Conservation (phyloP, 1,140 invertebrate genomes). For the Bradysia coprophila region DNA sequence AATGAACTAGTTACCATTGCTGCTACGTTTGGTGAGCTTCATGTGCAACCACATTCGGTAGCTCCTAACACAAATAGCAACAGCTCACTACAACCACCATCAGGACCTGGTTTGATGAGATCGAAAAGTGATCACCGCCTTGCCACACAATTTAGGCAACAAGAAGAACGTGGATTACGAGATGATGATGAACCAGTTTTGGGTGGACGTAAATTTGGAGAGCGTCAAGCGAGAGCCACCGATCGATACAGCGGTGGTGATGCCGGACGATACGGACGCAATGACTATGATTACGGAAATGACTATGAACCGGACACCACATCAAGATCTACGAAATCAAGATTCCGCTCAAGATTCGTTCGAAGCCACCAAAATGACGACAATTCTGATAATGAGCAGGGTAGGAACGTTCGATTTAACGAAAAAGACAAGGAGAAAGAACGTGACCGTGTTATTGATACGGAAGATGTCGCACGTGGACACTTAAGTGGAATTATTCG, state of each 20-base stretch:
- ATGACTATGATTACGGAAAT: constrained; percentile 39
- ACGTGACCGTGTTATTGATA: constrained; percentile 66
- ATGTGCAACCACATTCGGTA: constrained; percentile 40
- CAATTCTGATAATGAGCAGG: constrained; percentile 44
- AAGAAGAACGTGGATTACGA: constrained; percentile 37
- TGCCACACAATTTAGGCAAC: constrained; percentile 72
- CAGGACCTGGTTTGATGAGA: constrained; percentile 60
- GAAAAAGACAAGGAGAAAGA: constrained; percentile 37
- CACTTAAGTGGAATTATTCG: constrained; percentile 78
- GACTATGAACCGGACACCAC: constrained; percentile 36
- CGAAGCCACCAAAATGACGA: constrained; percentile 43
- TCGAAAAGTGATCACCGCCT: constrained; percentile 86
- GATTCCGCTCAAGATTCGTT: constrained; percentile 53
- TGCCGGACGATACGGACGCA: constrained; percentile 4
- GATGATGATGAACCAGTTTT: constrained; percentile 38
- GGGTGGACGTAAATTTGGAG: constrained; percentile 52
- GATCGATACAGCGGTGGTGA: constrained; percentile 24
- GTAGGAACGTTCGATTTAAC: constrained; percentile 34
- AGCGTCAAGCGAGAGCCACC: constrained; percentile 30
- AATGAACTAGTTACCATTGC: constrained; percentile 74
- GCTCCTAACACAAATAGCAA: constrained; percentile 23
- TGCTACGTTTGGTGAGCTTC: constrained; percentile 71
- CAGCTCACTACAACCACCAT: constrained; percentile 36
- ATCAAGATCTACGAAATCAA: constrained; percentile 28
- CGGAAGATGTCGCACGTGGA: constrained; percentile 72